phyloP scores from a whole-genome alignment of 1,140 invertebrate species.

The Formica exsecta region DNA sequence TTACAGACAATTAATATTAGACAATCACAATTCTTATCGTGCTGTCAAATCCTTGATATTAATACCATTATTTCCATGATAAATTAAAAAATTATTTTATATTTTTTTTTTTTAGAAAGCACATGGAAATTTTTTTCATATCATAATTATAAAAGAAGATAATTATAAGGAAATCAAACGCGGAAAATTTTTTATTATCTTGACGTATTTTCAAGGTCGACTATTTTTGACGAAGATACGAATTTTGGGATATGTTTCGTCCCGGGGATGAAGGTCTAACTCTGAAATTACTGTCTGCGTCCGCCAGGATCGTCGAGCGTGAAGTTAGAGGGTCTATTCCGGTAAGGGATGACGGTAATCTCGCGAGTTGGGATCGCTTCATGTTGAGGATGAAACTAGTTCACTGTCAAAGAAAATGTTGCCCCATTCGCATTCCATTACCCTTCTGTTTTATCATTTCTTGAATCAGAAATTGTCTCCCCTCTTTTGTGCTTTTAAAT shows the following conservation, averaged over 20 bases:
- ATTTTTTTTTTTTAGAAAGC: no score
- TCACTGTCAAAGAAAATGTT: slow-evolving; percentile 46
- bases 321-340: slow-evolving; percentile 61
- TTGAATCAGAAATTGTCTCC: slow-evolving; percentile 38
- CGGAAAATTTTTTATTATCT: neutral
- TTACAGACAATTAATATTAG: neutral
- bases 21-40: neutral
- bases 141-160: neutral
- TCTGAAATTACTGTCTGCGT: slow-evolving; percentile 44
- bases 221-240: slow-evolving; percentile 5
- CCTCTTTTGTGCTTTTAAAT: slow-evolving; percentile 7
- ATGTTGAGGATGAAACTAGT: slow-evolving; percentile 43
- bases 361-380: slow-evolving; percentile 43
- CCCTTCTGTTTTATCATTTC: slow-evolving; percentile 35
- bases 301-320: slow-evolving; percentile 43
- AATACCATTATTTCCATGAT: neutral
- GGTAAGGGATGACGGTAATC: slow-evolving; percentile 73
- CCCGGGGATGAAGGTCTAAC: slow-evolving; percentile 36
- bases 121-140: neutral
- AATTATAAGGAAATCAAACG: neutral
- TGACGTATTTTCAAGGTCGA: slow-evolving; percentile 17
- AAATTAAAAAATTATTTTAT: neutral
- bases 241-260: slow-evolving; percentile 36
- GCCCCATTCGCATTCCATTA: slow-evolving; percentile 47
- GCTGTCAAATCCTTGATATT: neutral